Base-by-base conservation (phyloP, 1,140 invertebrate genomes). In the Hyposmocoma kahamanoa region DNA sequence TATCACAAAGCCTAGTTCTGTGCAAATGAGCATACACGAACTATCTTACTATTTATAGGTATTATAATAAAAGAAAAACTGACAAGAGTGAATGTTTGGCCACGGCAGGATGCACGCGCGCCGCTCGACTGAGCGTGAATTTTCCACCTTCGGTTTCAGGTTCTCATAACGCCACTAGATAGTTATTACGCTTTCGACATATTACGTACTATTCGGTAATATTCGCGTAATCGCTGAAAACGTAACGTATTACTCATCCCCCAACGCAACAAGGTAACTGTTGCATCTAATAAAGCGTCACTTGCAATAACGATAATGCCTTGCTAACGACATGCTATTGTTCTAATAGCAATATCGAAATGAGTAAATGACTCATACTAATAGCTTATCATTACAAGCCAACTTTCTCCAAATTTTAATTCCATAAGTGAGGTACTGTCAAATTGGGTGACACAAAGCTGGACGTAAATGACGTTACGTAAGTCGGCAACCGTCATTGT, bases 171-270 rank as follows among this genome's bases (percentile, higher is more conserved):
- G 56, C 56, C 48, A 67, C 71, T 70, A 66, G 68, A 78, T 82
- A 83, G 77, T 71, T 73, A 74, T 80, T 73, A 80, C 62, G 68
- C 78, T 80, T 84, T 79, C 75, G 61, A 71, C 75, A 74, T 59
- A 77, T 85, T 85, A 82, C 78, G 78, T 73, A 71, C 56, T 77
- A 77, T 83, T 85, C 69, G 67, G 67, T 85, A 85, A 85, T 73
- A 60, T 52, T 56, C 57, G 63, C 68, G 75, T 77, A 81, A 80
- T 59, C 36, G 26, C 66, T 72, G 66, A 72, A 79, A 76, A 54
- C 61, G 55, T 71, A 65, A 65, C 59, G 51, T 3, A 51, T 50
- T 56, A 53, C 18, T 52, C 38, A 53, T 50, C 41, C 46, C 34
- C 41, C 50, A 50, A 60, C 42, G 32, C n/a, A 21, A 41, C 32